A percentile compares a stretch with the other conserved stretches of the same genome.
These are phyloP conservation scores for Podotricha telesiphe DNA, from an alignment of 2,888 invertebrate genomes.

Conservation along the genomic window DNA sequence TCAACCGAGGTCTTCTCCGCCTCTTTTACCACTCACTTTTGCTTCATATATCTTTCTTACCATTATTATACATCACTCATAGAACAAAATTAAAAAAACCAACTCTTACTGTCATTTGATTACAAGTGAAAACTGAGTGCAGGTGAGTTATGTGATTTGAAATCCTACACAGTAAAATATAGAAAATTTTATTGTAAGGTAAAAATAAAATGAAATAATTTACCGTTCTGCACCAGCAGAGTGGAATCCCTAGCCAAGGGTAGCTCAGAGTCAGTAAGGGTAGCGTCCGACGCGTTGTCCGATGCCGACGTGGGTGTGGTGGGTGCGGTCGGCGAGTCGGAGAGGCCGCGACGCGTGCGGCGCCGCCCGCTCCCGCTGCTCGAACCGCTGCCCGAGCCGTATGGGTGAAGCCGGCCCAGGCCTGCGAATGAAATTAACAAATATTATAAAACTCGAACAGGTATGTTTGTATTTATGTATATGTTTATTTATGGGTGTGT, in stretches of 20 bases:
- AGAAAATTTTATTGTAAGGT: background rate
- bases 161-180: too few species aligned
- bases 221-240: conserved; percentile 92
- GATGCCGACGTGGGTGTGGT: conserved; percentile 86
- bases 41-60: too few species aligned
- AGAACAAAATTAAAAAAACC: too few species aligned
- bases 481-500: too few species aligned
- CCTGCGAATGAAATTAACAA: conserved; percentile 84
- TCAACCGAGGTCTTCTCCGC: too few species aligned
- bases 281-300: conserved; percentile 93
- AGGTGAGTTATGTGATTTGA: too few species aligned
- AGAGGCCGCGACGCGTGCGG: conserved; percentile 85
- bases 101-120: too few species aligned
- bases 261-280: conserved; percentile 92
- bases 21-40: too few species aligned
- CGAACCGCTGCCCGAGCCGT: conserved; percentile 90
- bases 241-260: conserved; percentile 92
- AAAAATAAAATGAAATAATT: conserved; percentile 53
- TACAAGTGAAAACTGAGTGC: too few species aligned
- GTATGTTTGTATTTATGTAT: too few species aligned
- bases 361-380: conserved; percentile 85
- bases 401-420: conserved; percentile 91
- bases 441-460: too few species aligned
- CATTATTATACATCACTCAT: too few species aligned
- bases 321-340: conserved; percentile 88